Base-by-base conservation (phyloP, 2,797 vertebrate genomes). In the Danio kyathit region DNA sequence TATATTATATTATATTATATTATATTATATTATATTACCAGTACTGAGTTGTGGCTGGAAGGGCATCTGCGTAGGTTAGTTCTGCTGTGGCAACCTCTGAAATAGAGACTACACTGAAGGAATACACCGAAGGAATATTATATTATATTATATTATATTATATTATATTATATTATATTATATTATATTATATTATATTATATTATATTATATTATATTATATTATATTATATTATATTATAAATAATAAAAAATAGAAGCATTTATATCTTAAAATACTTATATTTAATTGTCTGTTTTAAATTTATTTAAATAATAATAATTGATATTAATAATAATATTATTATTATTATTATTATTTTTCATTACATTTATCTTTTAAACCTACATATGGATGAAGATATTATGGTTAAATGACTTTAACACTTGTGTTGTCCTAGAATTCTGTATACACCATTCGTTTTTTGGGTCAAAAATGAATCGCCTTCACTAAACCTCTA, bases 261-360 rank as follows among this genome's bases (percentile, higher is more conserved):
- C 17, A 19, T 56, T 14, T n/a, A n/a, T n/a, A n/a, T n/a, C n/a
- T n/a, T n/a, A 63, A 41, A 64, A 64, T 63, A 46, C 13, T 65
- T 12, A 1, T 6, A 10, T 46, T 17, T 66, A 46, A 19, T 66
- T 46, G 11, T 17, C 17, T 21, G 16, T 66, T 66, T 66, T 12
- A 13, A 46, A 46, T 43, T 10, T 12, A 41, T 19, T 19, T 41
- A 17, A 1, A 44, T 65, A 21, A 57, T 57, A 0, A 29, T 29
- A 29, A 29, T n/a, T n/a, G n/a, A 29, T 29, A 29, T 29, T 29
- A 29, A 29, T 29, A 29, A 1, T 29, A 29, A 29, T 29, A 29
- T 29, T 29, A 3, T 29, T 29, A 3, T 3, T 29, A 1, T 29
- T 29, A 29, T 29, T 1, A n/a, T 17, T n/a, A 52, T 51, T 16